phyloP scores from a whole-genome alignment of 1,140 invertebrate species.

The Penaeus vannamei region DNA sequence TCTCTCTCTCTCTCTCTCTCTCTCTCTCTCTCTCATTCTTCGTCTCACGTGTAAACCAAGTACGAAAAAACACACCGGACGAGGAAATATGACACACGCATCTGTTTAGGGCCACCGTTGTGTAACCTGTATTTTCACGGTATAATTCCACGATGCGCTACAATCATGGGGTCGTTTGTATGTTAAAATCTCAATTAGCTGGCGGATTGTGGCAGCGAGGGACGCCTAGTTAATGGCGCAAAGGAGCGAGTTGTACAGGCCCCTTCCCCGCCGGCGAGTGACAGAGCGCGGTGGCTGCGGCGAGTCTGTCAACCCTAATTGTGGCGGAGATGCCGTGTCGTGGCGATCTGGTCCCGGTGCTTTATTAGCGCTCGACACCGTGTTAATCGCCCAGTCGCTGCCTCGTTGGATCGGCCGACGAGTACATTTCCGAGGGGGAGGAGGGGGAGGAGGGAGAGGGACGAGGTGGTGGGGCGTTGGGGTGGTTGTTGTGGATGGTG shows the following conservation, averaged over 20 bases:
- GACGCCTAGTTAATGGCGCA: background rate
- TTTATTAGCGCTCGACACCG: no score
- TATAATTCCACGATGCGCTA: conserved; percentile 53
- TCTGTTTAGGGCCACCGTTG: conserved; percentile 42
- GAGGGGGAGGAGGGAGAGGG: background rate
- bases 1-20: no score
- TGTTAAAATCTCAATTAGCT: conserved; percentile 64
- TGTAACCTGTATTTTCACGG: conserved; percentile 57
- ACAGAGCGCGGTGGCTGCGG: no score
- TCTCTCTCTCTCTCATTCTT: no score
- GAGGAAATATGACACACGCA: conserved; percentile 55
- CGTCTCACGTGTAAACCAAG: no score
- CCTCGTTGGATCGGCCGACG: no score
- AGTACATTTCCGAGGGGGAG: background rate
- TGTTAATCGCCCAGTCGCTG: no score
- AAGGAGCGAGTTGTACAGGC: background rate
- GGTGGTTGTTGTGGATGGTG: background rate
- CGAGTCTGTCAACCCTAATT: no score
- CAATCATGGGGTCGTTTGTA: conserved; percentile 60
- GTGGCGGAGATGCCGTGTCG: no score
- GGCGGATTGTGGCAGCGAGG: conserved; percentile 44
- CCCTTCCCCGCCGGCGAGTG: no score
- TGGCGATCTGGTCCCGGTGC: no score
- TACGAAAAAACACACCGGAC: background rate
- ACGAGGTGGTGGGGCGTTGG: conserved; percentile 3